A percentile compares a stretch with the other conserved stretches of the same genome.
Conservation (phyloP, 2,797 vertebrate genomes). For the Sebastes reedi region DNA sequence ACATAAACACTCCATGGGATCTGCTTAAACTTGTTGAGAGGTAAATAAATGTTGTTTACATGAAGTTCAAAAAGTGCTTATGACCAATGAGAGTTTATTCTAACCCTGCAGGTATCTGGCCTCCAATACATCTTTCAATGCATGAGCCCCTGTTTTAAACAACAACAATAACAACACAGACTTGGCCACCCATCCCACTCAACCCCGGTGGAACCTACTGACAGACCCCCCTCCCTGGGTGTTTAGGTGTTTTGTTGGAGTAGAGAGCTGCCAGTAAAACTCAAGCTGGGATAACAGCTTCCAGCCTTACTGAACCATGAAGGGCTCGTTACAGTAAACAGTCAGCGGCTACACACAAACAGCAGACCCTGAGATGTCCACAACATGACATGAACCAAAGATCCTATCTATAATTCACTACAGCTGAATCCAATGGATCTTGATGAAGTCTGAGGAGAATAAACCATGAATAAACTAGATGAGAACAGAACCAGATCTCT, state of each 20-base stretch:
- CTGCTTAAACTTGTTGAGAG: background rate
- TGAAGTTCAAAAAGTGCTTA: background rate
- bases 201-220: background rate
- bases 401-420: slow-evolving; percentile 11
- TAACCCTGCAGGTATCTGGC: background rate
- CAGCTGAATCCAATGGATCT: slow-evolving; percentile 23
- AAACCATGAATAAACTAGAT: background rate
- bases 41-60: background rate
- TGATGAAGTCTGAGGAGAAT: slow-evolving; percentile 13
- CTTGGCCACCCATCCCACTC: background rate
- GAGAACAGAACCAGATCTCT: background rate
- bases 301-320: slow-evolving; percentile 31
- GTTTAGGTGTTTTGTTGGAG: slow-evolving; percentile 6
- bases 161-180: background rate
- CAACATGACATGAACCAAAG: slow-evolving; percentile 34
- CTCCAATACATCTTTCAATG: background rate
- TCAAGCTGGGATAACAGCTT: slow-evolving; percentile 56
- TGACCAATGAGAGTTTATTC: background rate
- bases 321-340: slow-evolving; percentile 37
- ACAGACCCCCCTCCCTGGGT: background rate
- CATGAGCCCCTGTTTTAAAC: background rate
- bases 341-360: background rate
- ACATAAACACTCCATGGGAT: background rate
- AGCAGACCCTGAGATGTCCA: slow-evolving; percentile 37
- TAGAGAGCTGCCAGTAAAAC: slow-evolving; percentile 28